Evolutionary conservation across 2,113 vertebrate genomes (phyloP).

Genomic region (Balaenoptera acutorostrata): DNA sequence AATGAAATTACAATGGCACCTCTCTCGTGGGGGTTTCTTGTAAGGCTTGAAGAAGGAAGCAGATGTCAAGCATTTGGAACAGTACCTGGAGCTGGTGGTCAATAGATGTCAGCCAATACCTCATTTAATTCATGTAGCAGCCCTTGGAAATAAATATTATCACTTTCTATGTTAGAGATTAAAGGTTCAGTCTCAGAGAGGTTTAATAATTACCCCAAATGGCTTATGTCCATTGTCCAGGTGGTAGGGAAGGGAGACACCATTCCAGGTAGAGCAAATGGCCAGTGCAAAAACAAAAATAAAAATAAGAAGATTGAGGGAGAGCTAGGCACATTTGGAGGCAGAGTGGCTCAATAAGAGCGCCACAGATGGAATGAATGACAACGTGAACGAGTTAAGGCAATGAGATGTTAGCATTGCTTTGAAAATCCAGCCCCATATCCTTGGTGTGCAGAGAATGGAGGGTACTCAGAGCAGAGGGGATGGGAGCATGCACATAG

Average conservation of each 20-base stretch:
- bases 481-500: not conserved
- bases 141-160: not conserved
- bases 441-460: rapidly evolving
- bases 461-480: not conserved
- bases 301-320: not conserved
- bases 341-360: not conserved
- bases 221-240: too few species aligned
- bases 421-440: not conserved
- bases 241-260: too few species aligned
- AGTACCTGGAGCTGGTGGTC: not conserved
- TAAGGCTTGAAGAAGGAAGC: not conserved
- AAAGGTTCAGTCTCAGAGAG: not conserved
- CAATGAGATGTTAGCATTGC: too few species aligned
- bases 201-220: not conserved
- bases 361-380: not conserved
- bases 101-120: not conserved
- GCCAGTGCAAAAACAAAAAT: not conserved
- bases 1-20: not conserved
- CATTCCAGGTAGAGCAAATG: not conserved
- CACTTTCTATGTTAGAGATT: not conserved
- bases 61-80: not conserved
- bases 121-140: not conserved
- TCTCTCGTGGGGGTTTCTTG: not conserved
- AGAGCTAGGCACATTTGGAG: not conserved
- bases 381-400: not conserved